Conservation (phyloP, 2,113 vertebrate genomes). For the Odontesthes bonariensis region DNA sequence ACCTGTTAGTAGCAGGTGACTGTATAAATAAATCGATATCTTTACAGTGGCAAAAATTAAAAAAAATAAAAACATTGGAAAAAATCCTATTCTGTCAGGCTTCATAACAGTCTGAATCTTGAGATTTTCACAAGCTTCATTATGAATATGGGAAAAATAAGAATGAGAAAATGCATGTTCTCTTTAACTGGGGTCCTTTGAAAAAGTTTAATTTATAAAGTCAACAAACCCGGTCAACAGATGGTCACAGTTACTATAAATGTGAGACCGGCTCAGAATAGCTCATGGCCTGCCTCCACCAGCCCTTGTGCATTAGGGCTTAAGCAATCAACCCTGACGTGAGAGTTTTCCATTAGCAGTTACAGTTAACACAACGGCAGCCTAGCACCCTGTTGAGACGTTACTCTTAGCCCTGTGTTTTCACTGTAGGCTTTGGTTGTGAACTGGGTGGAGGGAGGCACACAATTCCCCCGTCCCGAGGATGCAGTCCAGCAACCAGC, state of each 20-base stretch:
- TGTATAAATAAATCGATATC: neutral
- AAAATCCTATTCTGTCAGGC: neutral
- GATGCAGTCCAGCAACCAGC: slow-evolving; percentile 74
- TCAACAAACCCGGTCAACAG: slow-evolving; percentile 51
- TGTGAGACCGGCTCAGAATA: slow-evolving; percentile 58
- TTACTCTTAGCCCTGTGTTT: slow-evolving; percentile 45
- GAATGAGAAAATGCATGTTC: neutral
- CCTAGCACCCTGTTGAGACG: slow-evolving; percentile 58
- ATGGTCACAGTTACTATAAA: slow-evolving; percentile 44
- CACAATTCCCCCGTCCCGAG: slow-evolving; percentile 24
- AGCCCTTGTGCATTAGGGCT: slow-evolving; percentile 43
- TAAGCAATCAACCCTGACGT: slow-evolving; percentile 60
- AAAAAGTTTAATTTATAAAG: slow-evolving; percentile 41
- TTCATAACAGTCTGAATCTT: neutral
- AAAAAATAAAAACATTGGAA: too few species aligned
- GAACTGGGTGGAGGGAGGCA: slow-evolving; percentile 24
- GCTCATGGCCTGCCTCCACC: slow-evolving; percentile 40
- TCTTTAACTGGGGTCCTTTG: slow-evolving; percentile 22
- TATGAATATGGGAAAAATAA: neutral
- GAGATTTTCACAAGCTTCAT: neutral
- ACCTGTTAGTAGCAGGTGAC: neutral
- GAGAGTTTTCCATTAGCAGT: slow-evolving; percentile 71
- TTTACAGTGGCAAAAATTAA: neutral
- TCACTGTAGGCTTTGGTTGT: slow-evolving; percentile 54
- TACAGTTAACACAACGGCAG: slow-evolving; percentile 68